Conservation (phyloP, 2,888 invertebrate genomes). For the Microctonus hyperodae region DNA sequence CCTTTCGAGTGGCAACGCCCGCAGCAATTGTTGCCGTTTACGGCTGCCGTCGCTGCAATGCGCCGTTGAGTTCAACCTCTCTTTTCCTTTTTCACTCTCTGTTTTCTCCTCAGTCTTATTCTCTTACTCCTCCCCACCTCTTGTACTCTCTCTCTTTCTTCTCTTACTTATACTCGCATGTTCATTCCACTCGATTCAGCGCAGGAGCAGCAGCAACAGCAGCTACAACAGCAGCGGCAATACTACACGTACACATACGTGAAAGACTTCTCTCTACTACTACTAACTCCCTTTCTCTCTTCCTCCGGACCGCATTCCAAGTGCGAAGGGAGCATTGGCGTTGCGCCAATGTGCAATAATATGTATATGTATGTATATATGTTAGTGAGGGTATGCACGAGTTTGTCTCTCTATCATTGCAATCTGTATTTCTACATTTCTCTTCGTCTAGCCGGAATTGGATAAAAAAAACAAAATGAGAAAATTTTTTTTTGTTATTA, state of each 20-base stretch:
- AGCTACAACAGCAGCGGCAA: constrained; percentile 16
- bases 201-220: constrained; percentile 1
- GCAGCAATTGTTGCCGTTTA: constrained; percentile 59
- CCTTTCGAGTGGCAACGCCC: constrained; percentile 56
- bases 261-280: neutral
- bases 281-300: constrained; percentile 19
- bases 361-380: constrained; percentile 8
- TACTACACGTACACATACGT: constrained; percentile 6
- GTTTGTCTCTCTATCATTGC: constrained; percentile 5
- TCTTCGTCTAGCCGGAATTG: neutral
- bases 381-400: neutral
- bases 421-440: neutral
- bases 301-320: constrained; percentile 45
- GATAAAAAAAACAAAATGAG: neutral
- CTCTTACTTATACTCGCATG: constrained; percentile 28
- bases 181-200: neutral
- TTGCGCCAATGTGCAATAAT: constrained; percentile 23
- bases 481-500: neutral
- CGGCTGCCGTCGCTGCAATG: constrained; percentile 45
- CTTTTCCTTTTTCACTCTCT: constrained; percentile 20
- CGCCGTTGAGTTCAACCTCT: constrained; percentile 22
- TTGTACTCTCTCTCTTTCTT: constrained; percentile 23
- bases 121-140: constrained; percentile 29
- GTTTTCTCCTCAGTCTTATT: constrained; percentile 22
- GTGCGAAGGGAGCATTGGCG: constrained; percentile 34